Percentiles rank a stretch among this genome's conserved stretches.
phyloP scores from a whole-genome alignment of 2,113 vertebrate species.

The Brachionichthys hirsutus region DNA sequence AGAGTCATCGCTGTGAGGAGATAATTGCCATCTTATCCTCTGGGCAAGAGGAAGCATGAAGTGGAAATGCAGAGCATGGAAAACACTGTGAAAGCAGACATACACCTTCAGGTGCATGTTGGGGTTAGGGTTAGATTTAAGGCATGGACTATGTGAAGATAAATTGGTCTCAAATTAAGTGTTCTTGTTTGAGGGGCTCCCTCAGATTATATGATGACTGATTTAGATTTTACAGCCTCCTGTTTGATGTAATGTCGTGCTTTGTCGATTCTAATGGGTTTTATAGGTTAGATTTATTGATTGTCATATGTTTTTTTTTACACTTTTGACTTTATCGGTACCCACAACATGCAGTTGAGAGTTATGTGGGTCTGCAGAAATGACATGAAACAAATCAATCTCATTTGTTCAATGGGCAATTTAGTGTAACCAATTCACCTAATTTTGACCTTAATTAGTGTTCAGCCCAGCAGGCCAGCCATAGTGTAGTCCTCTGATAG shows the following conservation, averaged over 20 bases:
- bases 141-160: conserved; percentile 51
- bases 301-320: no score
- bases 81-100: conserved; percentile 21
- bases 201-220: conserved; percentile 32
- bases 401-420: no score
- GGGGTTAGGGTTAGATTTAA: conserved; percentile 21
- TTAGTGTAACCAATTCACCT: no score
- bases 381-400: conserved; percentile 1
- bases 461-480: conserved; percentile 4
- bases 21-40: conserved; percentile 61
- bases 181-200: conserved; percentile 52
- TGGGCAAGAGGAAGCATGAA: conserved; percentile 57
- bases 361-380: not conserved
- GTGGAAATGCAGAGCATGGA: conserved; percentile 50
- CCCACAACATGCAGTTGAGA: not conserved
- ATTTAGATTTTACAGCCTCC: conserved; percentile 26
- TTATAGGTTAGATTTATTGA: no score
- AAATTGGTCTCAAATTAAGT: conserved; percentile 61
- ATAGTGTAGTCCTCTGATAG: not conserved
- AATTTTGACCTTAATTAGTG: conserved; percentile 6
- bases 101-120: conserved; percentile 35
- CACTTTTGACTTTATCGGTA: conserved; percentile 1
- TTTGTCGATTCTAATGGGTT: no score
- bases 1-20: conserved; percentile 60
- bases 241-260: conserved; percentile 8